Evolutionary conservation across 2,888 invertebrate species (phyloP), one percentile per base, ranked within the genome.

Genomic region (Ormia ochracea): DNA sequence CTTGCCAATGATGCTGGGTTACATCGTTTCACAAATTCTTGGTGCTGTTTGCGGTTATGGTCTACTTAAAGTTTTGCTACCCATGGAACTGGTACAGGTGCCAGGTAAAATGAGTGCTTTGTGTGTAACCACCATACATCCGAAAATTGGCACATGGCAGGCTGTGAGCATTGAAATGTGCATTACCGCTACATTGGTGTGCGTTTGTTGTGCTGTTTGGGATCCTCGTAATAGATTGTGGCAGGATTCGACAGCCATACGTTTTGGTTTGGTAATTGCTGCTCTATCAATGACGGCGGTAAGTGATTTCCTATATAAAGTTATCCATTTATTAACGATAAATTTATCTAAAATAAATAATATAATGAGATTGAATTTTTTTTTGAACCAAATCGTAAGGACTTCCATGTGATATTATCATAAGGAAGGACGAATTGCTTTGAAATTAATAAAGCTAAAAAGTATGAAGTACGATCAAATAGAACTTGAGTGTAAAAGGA

Each of bases 1-100:
- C 0, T 50, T 88, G 41, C 83, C 82, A 2, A 90, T 93, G 73
- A 93, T 92, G 0, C 86, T 91, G 0, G 87, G 92, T 9, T 96
- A 94, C 85, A 82, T 93, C 0, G 84, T 92, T 0, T 93, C 91
- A 4, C 94, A 96, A 88, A 90, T 93, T 82, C 83, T 92, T 3
- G 96, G 95, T 4, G 94, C 93, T 2, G 90, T 92, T 26, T 85
- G 93, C 31, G 96, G 95, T 7, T 94, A 93, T 84, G 94, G 93
- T 33, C 83, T 94, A 61, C 87, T 96, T 28, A 92, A 91, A 89
- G 91, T 92, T 3, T 83, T 93, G 33, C 88, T 92, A 23, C 92
- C 93, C 0, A 75, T 41, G 17, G 56, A 82, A 0, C 83, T 86
- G 0, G 80, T 89, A 9, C 45, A 70, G 0, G 78, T 78, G 4